Evolutionary conservation across 2,888 invertebrate genomes (phyloP), one percentile per base, ranked within the genome.

Genomic region (Orgyia antiqua): DNA sequence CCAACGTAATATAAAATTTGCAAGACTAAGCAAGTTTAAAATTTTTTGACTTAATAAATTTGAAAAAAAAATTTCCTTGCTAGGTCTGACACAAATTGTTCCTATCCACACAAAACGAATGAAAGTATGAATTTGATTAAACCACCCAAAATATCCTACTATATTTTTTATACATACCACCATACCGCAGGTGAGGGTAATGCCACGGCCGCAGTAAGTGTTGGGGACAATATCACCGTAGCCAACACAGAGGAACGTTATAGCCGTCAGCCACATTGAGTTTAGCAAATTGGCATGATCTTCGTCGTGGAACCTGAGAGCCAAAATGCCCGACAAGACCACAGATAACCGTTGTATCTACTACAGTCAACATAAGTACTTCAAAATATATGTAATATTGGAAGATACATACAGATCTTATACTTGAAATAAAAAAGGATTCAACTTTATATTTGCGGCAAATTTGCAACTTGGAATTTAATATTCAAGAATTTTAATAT

Each of bases 201-300:
- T 98, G 72, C 97, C 97, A 77, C 99, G 91, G 72, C 99, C 99
- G 90, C 99, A 99, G 90, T 99, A 99, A 54, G 99, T 99, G 89
- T 99, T 99, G 77, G 99, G 99, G 72, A 99, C 99, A 74, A 98
- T 97, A 89, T 98, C 99, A 63, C 99, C 99, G 88, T 99, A 99
- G 78, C 99, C 99, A 69, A 99, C 98, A 89, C 98, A 98, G 76
- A 99, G 94, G 91, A 99, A 99, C 68, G 99, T 99, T 84, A 99
- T 99, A 86, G 99, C 98, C 76, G 99, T 98, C 89, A 99, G 93
- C 99, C 99, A 99, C 96, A 99, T 97, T 78, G 99, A 96, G 90
- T 99, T 99, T 87, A 97, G 92, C 82, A 98, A 93, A 91, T 98
- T 98, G 78, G 96, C 97, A 89, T 98, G 98, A 88, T 97, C 96